Evolutionary conservation across 2,113 vertebrate genomes (phyloP).

Genomic region (Nothoprocta perdicaria): DNA sequence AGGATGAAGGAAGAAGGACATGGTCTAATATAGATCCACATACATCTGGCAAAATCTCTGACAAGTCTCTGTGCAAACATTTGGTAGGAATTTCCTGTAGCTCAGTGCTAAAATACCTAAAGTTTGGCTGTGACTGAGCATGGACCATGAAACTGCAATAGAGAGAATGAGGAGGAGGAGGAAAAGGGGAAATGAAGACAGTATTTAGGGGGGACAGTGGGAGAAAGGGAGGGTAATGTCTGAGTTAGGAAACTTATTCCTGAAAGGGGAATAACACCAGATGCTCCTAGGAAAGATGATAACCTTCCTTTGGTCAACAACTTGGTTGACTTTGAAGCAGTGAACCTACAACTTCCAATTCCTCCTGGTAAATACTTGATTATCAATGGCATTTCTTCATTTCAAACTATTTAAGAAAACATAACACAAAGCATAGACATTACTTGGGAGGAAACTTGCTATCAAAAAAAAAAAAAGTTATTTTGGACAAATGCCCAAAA

Average conservation of each 20-base stretch:
- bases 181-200: neutral
- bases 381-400: neutral
- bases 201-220: neutral
- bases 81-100: neutral
- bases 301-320: neutral
- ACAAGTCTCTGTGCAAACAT: neutral
- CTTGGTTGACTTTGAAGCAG: neutral
- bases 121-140: rapidly evolving
- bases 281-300: neutral
- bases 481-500: neutral
- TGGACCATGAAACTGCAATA: neutral
- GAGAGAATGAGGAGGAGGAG: neutral
- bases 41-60: neutral
- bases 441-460: neutral
- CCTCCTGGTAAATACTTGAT: neutral
- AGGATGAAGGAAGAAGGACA: neutral
- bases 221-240: neutral
- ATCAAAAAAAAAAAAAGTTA: neutral
- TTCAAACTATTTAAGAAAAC: neutral
- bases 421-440: neutral
- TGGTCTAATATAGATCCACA: neutral
- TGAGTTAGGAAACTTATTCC: neutral
- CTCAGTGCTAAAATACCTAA: neutral
- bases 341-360: neutral
- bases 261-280: neutral